Evolutionary conservation across 2,113 vertebrate species (phyloP), one percentile per base, ranked within the genome.

Genomic region (Microcebus tavaratra): DNA sequence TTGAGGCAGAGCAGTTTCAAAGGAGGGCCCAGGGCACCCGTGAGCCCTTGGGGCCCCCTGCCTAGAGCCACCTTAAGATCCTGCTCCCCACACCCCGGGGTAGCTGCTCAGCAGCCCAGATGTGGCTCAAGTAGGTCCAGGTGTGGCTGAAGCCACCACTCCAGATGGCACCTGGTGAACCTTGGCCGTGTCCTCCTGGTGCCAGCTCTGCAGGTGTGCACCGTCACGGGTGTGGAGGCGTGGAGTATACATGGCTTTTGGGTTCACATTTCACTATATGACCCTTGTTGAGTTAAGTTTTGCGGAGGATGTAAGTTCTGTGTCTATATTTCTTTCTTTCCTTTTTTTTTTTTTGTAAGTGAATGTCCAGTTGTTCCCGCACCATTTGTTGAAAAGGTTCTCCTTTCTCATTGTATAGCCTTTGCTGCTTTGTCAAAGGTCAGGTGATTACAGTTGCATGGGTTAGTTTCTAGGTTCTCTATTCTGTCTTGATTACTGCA

Each of bases 221-320:
- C 25, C 8, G 21, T 50, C 8, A 1, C 5, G 14, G 7, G 11
- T 50, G 6, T 27, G 34, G 31, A 76, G 45, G 12, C 7, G 0
- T 25, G 21, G 27, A 4, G 0, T 48, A 3, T 17, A 20, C 14
- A 1, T 6, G 67, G 4, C 23, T 61, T 75, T 53, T 15, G 21
- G 6, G 12, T 70, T 53, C 68, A 11, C 4, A 4, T 83, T 42
- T 36, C 14, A 10, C 57, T 50, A 3, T 31, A 1, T 68, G 11
- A 61, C 21, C 12, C 2, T 2, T 27, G n/a, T 88, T 48, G 3
- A 48, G 4, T 61, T 88, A 2, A 31, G 12, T 36, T 72, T 59
- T 55, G 25, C 39, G 20, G 20, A 50, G 8, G 1, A 4, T 27
- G 4, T n/a, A 53, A n/a, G 4, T 18, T 61, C n/a, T 39, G 13